These are phyloP conservation scores for Halictus ligatus DNA, from an alignment of 2,888 invertebrate species.

Conservation along the genomic window DNA sequence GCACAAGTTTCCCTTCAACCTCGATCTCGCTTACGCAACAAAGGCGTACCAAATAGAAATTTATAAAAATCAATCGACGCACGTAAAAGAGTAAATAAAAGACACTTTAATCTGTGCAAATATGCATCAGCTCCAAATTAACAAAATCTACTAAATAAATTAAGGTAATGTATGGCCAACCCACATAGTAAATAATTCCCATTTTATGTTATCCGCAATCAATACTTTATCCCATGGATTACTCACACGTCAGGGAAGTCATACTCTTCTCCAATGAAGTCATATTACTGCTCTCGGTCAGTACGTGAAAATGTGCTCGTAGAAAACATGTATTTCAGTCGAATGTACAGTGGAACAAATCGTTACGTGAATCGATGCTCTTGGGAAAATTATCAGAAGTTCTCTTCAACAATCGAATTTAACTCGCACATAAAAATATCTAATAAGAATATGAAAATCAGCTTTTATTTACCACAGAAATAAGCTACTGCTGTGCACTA, in stretches of 20 bases:
- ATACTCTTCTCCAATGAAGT: background rate
- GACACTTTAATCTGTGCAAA: constrained; percentile 21
- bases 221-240: background rate
- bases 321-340: background rate
- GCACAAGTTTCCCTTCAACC: constrained; percentile 41
- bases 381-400: background rate
- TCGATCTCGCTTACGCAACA: constrained; percentile 26
- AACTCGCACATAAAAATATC: background rate
- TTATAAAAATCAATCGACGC: constrained; percentile 31
- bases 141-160: constrained; percentile 45
- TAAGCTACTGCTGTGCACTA: background rate
- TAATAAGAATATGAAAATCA: background rate
- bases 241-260: background rate
- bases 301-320: background rate
- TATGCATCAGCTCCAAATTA: constrained; percentile 16
- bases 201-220: constrained; percentile 9
- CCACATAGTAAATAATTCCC: constrained; percentile 28
- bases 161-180: constrained; percentile 32
- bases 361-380: background rate
- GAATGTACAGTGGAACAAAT: background rate
- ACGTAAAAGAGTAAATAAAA: constrained; percentile 31
- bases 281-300: background rate
- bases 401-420: background rate
- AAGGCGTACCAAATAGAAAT: constrained; percentile 34
- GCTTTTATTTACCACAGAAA: background rate